Percentiles rank a stretch among this genome's conserved stretches.
phyloP scores from a whole-genome alignment of 2,113 vertebrate genomes.

The Oplegnathus fasciatus region DNA sequence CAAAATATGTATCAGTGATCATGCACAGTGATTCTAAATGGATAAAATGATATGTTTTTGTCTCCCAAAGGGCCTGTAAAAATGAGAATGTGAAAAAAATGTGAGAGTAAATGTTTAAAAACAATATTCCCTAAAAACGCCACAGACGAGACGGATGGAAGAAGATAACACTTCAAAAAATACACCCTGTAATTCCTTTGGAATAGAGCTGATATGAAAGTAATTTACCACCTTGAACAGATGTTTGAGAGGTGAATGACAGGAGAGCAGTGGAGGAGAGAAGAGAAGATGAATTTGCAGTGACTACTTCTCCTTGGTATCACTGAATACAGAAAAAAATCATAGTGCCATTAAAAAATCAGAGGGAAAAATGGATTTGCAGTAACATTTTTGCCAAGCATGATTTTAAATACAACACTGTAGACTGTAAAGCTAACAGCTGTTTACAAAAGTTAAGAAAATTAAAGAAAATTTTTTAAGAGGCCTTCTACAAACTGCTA shows the following conservation, averaged over 20 bases:
- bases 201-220: constrained; percentile 14
- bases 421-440: not conserved
- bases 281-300: not conserved
- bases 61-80: not conserved
- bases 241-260: not conserved
- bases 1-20: not conserved
- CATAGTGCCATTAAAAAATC: too few relatives aligned
- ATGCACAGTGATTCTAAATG: not conserved
- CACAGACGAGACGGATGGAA: not conserved
- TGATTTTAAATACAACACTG: not conserved
- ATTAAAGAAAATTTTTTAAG: too few relatives aligned
- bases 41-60: not conserved
- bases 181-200: not conserved
- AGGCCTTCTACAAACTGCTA: too few relatives aligned
- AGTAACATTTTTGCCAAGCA: not conserved
- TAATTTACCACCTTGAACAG: constrained; percentile 11
- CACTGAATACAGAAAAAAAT: not conserved
- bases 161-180: constrained; percentile 5
- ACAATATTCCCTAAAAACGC: not conserved
- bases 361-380: not conserved
- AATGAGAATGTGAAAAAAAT: not conserved
- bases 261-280: not conserved
- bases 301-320: not conserved
- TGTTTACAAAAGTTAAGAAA: not conserved
- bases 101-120: not conserved